Base-by-base conservation (phyloP, 2,113 vertebrate genomes). In the Hyaena hyaena region DNA sequence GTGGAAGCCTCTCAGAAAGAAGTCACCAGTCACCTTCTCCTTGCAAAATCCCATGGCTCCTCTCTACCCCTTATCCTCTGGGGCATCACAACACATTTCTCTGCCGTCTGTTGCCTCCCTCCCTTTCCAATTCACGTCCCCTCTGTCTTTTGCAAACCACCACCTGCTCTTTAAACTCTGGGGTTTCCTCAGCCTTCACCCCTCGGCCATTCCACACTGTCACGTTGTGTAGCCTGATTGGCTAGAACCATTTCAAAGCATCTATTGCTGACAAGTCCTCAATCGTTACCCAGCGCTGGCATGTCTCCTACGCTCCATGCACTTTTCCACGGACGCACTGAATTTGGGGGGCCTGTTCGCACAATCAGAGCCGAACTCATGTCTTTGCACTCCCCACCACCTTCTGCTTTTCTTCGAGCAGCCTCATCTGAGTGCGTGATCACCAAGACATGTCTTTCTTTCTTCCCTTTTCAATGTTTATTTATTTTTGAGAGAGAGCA, bases 301-400 rank as follows among this genome's bases (percentile, higher is more conserved):
- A 0, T 9, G 9, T 45, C 88, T 68, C 63, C 80, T 50, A 16
- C 87, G 63, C 71, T 1, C 63, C 39, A 3, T 5, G 0, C 5
- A 2, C 68, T 4, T 83, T 28, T 16, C 4, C 43, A 1, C 1
- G 1, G 8, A 39, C 0, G 4, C 19, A 1, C 4, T 4, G 26
- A 35, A 28, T 53, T 19, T 21, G 16, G 14, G 35, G 33, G 31
- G 2, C 23, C 23, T 7, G 0, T 33, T 1, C 16, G 31, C 7
- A 65, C 26, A 4, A 10, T 24, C 73, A n/a, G 3, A 82, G 26
- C 74, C 15, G 63, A 65, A 2, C 66, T 7, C 4, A 0, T 7
- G 28, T 39, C 31, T 68, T 43, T 39, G 73, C 35, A 0, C 10
- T 3, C 33, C 24, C 77, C 14, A 0, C 21, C 2, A 0, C 33